A percentile compares a stretch with the other conserved stretches of the same genome.
These are phyloP conservation scores for Spisula subtruncata DNA, from an alignment of 2,888 invertebrate species.

Conservation along the genomic window DNA sequence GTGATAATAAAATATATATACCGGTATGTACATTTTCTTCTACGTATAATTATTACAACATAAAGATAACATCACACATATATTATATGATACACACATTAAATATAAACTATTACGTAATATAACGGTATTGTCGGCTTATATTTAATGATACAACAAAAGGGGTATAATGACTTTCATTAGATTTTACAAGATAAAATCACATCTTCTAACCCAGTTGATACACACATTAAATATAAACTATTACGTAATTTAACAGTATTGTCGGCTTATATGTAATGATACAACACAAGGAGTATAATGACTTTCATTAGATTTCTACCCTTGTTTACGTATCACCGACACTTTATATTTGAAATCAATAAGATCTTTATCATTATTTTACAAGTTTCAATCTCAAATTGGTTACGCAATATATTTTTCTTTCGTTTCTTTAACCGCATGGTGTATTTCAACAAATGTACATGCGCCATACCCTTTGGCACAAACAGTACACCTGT, in stretches of 20 bases:
- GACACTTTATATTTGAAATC: background rate
- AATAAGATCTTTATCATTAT: background rate
- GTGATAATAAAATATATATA: no score
- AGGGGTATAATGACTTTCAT: no score
- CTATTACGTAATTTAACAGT: conserved; percentile 16
- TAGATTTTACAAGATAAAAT: no score
- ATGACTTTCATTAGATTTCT: background rate
- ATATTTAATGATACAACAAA: no score
- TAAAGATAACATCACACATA: background rate
- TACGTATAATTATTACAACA: background rate
- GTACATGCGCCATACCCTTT: background rate
- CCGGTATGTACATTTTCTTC: no score
- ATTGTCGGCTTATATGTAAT: background rate
- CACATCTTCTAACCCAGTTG: no score
- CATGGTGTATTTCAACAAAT: background rate
- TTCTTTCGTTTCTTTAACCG: background rate
- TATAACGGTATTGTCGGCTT: no score
- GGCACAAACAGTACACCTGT: background rate
- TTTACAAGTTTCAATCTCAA: background rate
- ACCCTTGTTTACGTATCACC: background rate
- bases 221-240: conserved; percentile 22
- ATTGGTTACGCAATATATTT: background rate
- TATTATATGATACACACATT: background rate
- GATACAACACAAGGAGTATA: background rate
- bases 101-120: no score